A percentile compares a stretch with the other conserved stretches of the same genome.
Conservation (phyloP, 2,888 invertebrate genomes). For the Ophion ellenae region DNA sequence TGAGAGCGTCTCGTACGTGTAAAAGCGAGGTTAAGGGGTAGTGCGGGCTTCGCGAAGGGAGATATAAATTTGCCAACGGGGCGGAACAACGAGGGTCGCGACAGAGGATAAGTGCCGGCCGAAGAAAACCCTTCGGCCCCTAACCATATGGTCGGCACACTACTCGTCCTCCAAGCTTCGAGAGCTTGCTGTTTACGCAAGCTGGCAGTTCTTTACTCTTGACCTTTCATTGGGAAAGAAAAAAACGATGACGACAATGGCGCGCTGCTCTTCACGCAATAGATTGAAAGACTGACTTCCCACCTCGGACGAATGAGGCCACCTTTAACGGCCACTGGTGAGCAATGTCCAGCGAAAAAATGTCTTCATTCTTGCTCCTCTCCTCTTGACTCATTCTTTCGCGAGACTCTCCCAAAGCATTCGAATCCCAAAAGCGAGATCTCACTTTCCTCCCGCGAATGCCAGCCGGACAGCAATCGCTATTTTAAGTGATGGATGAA, state of each 20-base stretch:
- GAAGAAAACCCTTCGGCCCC: conserved; percentile 30
- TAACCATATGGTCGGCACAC: neutral
- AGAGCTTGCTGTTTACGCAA: conserved; percentile 37
- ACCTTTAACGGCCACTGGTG: conserved; percentile 1
- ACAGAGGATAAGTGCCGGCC: conserved; percentile 39
- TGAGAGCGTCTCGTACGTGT: conserved; percentile 29
- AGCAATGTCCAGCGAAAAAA: neutral
- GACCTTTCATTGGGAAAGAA: conserved; percentile 36
- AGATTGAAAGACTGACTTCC: conserved; percentile 6
- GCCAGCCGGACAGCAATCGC: conserved; percentile 10
- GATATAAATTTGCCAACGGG: conserved; percentile 38
- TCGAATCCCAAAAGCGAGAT: conserved; percentile 10
- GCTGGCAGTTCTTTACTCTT: conserved; percentile 22
- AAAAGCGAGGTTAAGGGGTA: conserved; percentile 10
- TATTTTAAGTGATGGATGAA: conserved; percentile 40
- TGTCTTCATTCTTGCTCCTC: conserved; percentile 2
- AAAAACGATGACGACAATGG: conserved; percentile 12
- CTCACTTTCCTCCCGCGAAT: conserved; percentile 1
- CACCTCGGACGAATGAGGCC: neutral
- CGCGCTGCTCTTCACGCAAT: neutral
- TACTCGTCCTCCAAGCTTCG: conserved; percentile 25
- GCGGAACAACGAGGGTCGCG: conserved; percentile 47
- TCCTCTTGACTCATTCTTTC: neutral
- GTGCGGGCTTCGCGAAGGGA: neutral
- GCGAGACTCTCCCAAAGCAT: neutral